Conservation (phyloP, 2,797 vertebrate genomes). For the Nyctibius grandis region DNA sequence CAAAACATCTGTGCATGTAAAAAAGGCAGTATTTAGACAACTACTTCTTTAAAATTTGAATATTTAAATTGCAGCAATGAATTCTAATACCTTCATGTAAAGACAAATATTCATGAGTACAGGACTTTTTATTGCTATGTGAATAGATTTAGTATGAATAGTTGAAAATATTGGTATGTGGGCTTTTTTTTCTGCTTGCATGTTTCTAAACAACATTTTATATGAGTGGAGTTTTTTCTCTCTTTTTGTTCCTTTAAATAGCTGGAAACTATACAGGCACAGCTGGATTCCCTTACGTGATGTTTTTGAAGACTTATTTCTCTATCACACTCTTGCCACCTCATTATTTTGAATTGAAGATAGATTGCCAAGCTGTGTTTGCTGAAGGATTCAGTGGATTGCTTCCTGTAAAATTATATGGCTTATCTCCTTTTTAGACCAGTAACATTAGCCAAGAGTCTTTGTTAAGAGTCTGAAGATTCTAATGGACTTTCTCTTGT, state of each 20-base stretch:
- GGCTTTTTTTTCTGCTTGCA: constrained; percentile 5
- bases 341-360: constrained; percentile 72
- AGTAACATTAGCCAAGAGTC: constrained; percentile 39
- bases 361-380: constrained; percentile 66
- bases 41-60: constrained; percentile 58
- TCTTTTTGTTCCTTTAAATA: constrained; percentile 66
- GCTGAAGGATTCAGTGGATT: constrained; percentile 64
- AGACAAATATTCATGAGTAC: constrained; percentile 57
- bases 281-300: constrained; percentile 88
- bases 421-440: constrained; percentile 64
- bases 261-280: constrained; percentile 85
- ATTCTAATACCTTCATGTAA: constrained; percentile 54
- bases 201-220: constrained; percentile 66
- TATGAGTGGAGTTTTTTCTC: constrained; percentile 13
- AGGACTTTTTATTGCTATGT: constrained; percentile 33
- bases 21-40: constrained; percentile 55
- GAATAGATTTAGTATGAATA: constrained; percentile 52
- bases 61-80: constrained; percentile 52
- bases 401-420: constrained; percentile 68
- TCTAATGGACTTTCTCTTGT: constrained; percentile 36
- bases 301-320: constrained; percentile 66
- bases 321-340: constrained; percentile 58
- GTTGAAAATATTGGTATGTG: not conserved
- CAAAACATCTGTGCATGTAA: constrained; percentile 56
- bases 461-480: constrained; percentile 21